These are phyloP conservation scores for Chelon auratus DNA, from an alignment of 2,797 vertebrate genomes.

Conservation along the genomic window DNA sequence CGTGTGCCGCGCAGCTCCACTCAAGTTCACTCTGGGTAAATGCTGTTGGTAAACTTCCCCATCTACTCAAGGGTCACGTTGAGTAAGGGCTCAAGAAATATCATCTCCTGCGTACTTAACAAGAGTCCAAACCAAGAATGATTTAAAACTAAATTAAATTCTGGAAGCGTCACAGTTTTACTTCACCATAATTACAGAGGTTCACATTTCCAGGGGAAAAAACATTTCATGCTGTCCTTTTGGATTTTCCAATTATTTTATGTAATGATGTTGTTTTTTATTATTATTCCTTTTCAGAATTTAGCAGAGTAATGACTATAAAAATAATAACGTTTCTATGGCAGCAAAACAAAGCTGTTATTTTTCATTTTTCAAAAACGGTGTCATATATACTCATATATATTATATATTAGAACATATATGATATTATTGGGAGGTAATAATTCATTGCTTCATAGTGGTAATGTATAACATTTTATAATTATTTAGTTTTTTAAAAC, in stretches of 20 bases:
- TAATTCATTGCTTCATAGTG: not conserved
- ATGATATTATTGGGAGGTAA: not conserved
- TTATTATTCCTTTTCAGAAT: not conserved
- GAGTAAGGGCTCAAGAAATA: conserved; percentile 9
- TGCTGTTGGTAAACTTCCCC: conserved; percentile 24
- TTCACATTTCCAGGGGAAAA: conserved; percentile 4
- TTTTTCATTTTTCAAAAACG: not conserved
- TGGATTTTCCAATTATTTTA: conserved; percentile 7
- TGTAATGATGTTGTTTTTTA: not conserved
- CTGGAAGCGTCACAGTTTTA: conserved; percentile 24
- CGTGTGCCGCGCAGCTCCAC: conserved; percentile 71
- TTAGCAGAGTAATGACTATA: too few relatives aligned
- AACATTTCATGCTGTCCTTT: conserved; percentile 4
- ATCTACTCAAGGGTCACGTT: conserved; percentile 3
- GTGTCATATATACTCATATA: not conserved
- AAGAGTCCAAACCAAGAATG: not conserved
- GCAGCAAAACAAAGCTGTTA: not conserved
- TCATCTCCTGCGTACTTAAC: not conserved
- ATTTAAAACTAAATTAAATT: conserved; percentile 15
- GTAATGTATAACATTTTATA: not conserved
- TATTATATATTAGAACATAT: not conserved
- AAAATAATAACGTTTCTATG: not conserved
- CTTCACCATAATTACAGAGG: conserved; percentile 5
- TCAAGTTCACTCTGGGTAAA: conserved; percentile 24
- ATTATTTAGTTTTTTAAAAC: not conserved